Evolutionary conservation across 1,140 invertebrate genomes (phyloP).

Genomic region (Drosophila pandora): DNA sequence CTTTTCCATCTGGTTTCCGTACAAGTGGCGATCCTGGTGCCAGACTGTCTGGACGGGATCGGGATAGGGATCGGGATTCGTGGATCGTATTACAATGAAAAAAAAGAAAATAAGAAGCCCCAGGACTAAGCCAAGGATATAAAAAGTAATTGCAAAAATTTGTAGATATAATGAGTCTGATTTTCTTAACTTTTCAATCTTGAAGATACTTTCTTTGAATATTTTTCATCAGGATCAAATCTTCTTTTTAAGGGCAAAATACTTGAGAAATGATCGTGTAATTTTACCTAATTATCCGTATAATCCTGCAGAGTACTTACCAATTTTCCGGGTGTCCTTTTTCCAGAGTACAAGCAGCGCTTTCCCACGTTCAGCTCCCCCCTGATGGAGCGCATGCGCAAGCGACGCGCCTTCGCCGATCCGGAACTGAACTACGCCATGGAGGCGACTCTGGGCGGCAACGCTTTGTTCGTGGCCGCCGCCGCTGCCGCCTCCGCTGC

Average conservation of each 20-base stretch:
- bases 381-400: conserved; percentile 84
- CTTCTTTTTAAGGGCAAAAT: background rate
- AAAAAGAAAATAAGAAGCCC: background rate
- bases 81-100: conserved; percentile 23
- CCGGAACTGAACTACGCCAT: conserved; percentile 84
- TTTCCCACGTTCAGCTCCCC: conserved; percentile 80
- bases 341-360: conserved; percentile 77
- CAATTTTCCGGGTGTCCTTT: conserved; percentile 9
- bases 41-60: conserved; percentile 41
- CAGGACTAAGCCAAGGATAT: background rate
- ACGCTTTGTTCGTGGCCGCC: conserved; percentile 64
- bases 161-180: conserved; percentile 18
- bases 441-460: conserved; percentile 69
- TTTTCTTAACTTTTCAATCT: background rate
- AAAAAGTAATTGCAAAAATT: conserved; percentile 40
- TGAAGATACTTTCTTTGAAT: no score
- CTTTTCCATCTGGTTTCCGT: conserved; percentile 78
- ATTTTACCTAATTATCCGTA: background rate
- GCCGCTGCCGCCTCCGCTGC: conserved; percentile 18
- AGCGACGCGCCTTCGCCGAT: conserved; percentile 86
- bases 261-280: background rate
- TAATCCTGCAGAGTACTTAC: background rate
- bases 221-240: background rate
- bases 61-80: background rate
- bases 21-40: conserved; percentile 52